A percentile compares a stretch with the other conserved stretches of the same genome.
Conservation (phyloP, 1,140 invertebrate genomes). For the Ruditapes philippinarum region DNA sequence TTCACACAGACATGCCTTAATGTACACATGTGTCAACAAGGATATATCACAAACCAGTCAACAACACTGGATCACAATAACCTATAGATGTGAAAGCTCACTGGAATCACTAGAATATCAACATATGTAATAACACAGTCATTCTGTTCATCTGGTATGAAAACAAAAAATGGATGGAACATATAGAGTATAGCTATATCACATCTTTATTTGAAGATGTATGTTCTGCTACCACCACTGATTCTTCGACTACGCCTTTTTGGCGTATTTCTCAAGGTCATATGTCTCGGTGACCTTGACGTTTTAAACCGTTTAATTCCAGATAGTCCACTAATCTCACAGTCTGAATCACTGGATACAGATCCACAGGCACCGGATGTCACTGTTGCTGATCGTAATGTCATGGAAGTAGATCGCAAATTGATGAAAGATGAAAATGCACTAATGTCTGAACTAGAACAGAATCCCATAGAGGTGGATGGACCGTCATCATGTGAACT, state of each 20-base stretch:
- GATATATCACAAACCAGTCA: not conserved
- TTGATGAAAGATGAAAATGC: conserved; percentile 58
- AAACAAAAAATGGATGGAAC: not conserved
- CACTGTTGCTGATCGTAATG: conserved; percentile 54
- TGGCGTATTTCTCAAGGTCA: conserved; percentile 72
- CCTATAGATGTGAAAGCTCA: not conserved
- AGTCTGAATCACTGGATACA: conserved; percentile 67
- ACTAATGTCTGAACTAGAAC: conserved; percentile 34
- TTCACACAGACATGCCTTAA: not conserved
- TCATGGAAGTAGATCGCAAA: conserved; percentile 64
- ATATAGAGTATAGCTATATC: not conserved
- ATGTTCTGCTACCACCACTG: conserved; percentile 54
- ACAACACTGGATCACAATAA: not conserved
- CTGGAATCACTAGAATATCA: not conserved
- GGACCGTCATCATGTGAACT: conserved; percentile 33
- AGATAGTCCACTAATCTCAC: conserved; percentile 26
- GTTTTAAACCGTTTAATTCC: conserved; percentile 56
- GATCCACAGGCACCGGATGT: conserved; percentile 48
- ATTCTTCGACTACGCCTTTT: conserved; percentile 68
- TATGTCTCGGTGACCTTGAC: conserved; percentile 69
- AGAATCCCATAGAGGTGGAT: conserved; percentile 33
- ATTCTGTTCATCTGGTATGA: not conserved
- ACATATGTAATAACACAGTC: not conserved
- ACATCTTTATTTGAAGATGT: conserved; percentile 42
- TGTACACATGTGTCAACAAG: not conserved